Percentiles rank a stretch among this genome's conserved stretches.
phyloP scores from a whole-genome alignment of 2,113 vertebrate genomes.

The Barbus barbus region DNA sequence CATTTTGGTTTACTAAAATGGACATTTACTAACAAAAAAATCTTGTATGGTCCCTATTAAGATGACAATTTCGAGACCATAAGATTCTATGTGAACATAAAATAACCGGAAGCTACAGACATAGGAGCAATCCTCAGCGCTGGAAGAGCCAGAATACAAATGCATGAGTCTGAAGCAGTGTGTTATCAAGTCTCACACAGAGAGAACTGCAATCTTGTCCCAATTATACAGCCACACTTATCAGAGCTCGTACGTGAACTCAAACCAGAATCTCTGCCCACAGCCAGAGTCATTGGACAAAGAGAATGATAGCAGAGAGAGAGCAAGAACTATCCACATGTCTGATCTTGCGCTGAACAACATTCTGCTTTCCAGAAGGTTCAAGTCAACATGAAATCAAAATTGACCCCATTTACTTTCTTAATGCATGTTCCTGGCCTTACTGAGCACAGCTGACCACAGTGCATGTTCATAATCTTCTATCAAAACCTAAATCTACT shows the following conservation, averaged over 20 bases:
- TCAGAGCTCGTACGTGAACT: conserved; percentile 9
- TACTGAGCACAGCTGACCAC: background rate
- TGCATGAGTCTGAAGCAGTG: background rate
- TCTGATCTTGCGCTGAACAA: too few species aligned
- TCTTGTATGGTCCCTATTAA: background rate
- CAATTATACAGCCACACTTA: conserved; percentile 34
- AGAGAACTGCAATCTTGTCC: conserved; percentile 27
- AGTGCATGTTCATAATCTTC: background rate
- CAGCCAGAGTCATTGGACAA: background rate
- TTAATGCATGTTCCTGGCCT: background rate
- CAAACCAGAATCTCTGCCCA: background rate
- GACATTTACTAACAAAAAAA: background rate
- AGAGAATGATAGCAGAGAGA: too few species aligned
- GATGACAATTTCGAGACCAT: too few species aligned
- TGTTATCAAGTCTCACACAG: conserved; percentile 29
- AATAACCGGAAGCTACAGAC: background rate
- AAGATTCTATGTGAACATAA: background rate
- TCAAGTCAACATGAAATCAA: too few species aligned
- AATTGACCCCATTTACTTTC: background rate
- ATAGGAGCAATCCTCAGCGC: background rate
- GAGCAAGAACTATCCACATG: too few species aligned
- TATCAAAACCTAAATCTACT: background rate
- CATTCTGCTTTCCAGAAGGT: background rate
- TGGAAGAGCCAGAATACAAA: conserved; percentile 1
- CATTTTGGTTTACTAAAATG: background rate